Evolutionary conservation across 1,140 invertebrate genomes (phyloP), one percentile per base, ranked within the genome.

Genomic region (Cardiocondyla obscurior): DNA sequence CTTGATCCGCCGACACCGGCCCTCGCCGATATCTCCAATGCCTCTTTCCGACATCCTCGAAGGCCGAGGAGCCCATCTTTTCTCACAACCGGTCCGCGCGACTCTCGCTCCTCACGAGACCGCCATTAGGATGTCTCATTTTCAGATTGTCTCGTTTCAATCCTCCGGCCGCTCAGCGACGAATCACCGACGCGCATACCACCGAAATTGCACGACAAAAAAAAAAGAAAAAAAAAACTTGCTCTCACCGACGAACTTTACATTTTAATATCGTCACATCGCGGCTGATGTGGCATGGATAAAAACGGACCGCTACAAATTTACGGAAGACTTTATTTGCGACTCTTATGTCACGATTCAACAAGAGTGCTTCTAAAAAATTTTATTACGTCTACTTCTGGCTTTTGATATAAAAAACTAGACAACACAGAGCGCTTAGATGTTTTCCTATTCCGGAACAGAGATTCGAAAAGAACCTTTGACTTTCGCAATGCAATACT

Each of bases 1-100:
- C 90, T 92, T 93, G 92, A 93, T 94, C 92, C 91, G 92, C 92
- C 92, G 92, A 91, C 90, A 84, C 44, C 58, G 72, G 77, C 65
- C 84, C 57, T 53, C 74, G 25, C 33, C 83, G 87, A 83, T 81
- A 87, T 82, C 69, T 64, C 87, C 64, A n/a, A 86, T 86, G 79
- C 85, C 69, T 39, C 72, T 81, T 58, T 85, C 73, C 53, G 44
- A 57, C 28, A 83, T 51, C 51, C 46, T 53, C 49, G 67, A 55
- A 82, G 81, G 57, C 28, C 39, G 57, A 64, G 46, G n/a, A n/a
- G n/a, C n/a, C 49, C 73, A 55, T 36, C 79, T 64, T 65, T 76
- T 57, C 25, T 58, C 55, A 73, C 79, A 65, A 85, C 64, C 70
- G 81, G 83, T 84, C 36, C 58, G 53, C 65, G 30, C 58, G 51